These are phyloP conservation scores for Diabrotica undecimpunctata DNA, from an alignment of 1,140 invertebrate genomes.

Conservation along the genomic window DNA sequence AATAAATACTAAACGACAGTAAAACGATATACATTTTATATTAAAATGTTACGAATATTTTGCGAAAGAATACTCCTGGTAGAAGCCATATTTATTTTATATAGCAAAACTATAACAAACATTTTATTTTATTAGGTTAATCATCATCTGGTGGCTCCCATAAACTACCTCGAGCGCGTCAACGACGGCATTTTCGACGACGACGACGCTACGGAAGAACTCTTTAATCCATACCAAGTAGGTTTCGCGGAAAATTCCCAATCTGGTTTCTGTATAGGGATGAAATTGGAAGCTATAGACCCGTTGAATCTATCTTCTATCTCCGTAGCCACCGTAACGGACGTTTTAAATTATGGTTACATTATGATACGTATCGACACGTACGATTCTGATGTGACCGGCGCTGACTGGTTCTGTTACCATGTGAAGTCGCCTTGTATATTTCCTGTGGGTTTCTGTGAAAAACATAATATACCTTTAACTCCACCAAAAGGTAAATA, in stretches of 20 bases:
- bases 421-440: conserved; percentile 90
- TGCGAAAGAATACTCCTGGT: no score
- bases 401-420: conserved; percentile 96
- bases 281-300: conserved; percentile 97
- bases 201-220: conserved; percentile 71
- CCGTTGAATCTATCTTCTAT: conserved; percentile 91
- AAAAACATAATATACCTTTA: conserved; percentile 74
- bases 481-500: conserved; percentile 74
- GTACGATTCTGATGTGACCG: conserved; percentile 76
- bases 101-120: no score
- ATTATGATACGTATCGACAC: conserved; percentile 95
- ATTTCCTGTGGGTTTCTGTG: conserved; percentile 93
- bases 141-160: conserved; percentile 79
- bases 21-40: no score
- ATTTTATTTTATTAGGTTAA: conserved; percentile 58
- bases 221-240: conserved; percentile 60
- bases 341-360: conserved; percentile 86
- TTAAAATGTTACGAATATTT: no score
- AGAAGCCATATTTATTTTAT: no score
- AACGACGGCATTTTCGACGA: conserved; percentile 53
- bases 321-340: conserved; percentile 92
- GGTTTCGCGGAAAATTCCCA: conserved; percentile 34
- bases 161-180: conserved; percentile 68
- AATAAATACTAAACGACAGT: no score
- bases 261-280: conserved; percentile 73